Percentiles rank a stretch among this genome's conserved stretches.
phyloP scores from a whole-genome alignment of 2,888 invertebrate genomes.

The Torymus auratus region DNA sequence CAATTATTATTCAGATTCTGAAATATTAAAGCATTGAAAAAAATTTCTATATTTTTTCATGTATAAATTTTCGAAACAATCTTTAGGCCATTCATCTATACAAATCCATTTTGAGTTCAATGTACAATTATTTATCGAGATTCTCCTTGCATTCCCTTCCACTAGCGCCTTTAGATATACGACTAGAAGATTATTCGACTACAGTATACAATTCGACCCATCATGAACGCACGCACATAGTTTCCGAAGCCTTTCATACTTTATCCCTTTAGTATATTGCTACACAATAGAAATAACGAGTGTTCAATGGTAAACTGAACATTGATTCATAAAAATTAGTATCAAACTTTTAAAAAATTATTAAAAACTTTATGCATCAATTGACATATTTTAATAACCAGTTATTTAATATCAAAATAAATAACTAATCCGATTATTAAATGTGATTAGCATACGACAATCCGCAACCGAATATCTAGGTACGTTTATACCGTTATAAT shows the following conservation, averaged over 20 bases:
- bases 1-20: background rate
- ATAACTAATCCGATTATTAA: background rate
- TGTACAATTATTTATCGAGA: conserved; percentile 34
- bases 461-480: too few species aligned
- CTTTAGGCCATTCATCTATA: conserved; percentile 27
- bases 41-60: conserved; percentile 17
- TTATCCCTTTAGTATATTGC: conserved; percentile 8
- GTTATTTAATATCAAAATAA: background rate
- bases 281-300: background rate
- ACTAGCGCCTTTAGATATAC: conserved; percentile 39
- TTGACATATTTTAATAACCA: background rate
- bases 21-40: background rate
- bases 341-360: too few species aligned
- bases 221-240: conserved; percentile 5
- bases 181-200: conserved; percentile 58
- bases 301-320: too few species aligned
- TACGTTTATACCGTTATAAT: too few species aligned
- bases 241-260: conserved; percentile 25
- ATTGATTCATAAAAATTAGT: too few species aligned
- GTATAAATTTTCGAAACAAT: conserved; percentile 19
- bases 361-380: background rate
- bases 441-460: too few species aligned
- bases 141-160: conserved; percentile 17
- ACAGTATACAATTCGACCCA: conserved; percentile 46
- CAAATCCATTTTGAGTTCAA: conserved; percentile 24